A percentile compares a stretch with the other conserved stretches of the same genome.
Conservation (phyloP, 1,140 invertebrate genomes). For the Drosophila guanche region DNA sequence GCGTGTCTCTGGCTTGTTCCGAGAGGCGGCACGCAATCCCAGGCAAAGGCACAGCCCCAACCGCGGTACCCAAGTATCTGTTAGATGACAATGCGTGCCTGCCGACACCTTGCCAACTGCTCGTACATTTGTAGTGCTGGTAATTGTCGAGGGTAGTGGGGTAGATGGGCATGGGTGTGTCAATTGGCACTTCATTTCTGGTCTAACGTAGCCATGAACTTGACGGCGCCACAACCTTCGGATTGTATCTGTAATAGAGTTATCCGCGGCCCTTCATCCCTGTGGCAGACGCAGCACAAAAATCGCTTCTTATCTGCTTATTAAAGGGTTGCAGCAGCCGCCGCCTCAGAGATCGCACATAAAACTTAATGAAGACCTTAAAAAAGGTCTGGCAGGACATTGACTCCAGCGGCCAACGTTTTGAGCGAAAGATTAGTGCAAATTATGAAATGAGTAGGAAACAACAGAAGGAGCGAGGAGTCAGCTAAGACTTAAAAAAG, state of each 20-base stretch:
- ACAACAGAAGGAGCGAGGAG: conserved; percentile 27
- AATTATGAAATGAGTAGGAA: conserved; percentile 46
- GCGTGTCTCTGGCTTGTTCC: conserved; percentile 68
- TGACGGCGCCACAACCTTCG: conserved; percentile 14
- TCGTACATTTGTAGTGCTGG: conserved; percentile 54
- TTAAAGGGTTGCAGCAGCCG: conserved; percentile 58
- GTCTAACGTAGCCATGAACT: conserved; percentile 57
- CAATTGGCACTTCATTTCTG: conserved; percentile 74
- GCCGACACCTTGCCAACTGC: conserved; percentile 60
- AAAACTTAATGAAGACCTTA: conserved; percentile 45
- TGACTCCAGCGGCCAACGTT: conserved; percentile 31
- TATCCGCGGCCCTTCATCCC: conserved; percentile 30
- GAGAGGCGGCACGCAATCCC: conserved; percentile 57
- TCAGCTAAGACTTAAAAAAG: background rate
- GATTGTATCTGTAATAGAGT: conserved; percentile 64
- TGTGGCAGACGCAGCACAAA: conserved; percentile 42
- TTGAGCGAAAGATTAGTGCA: conserved; percentile 43
- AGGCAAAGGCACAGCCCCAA: conserved; percentile 10
- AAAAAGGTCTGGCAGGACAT: conserved; percentile 34
- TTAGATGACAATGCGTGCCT: conserved; percentile 77
- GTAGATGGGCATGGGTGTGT: conserved; percentile 7
- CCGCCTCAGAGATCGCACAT: conserved; percentile 40
- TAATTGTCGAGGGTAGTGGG: conserved; percentile 55
- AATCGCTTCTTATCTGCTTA: conserved; percentile 71
- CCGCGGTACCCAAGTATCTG: conserved; percentile 41